Evolutionary conservation across 1,140 invertebrate species (phyloP), one percentile per base, ranked within the genome.

Genomic region (Drosophila subpulchrella): DNA sequence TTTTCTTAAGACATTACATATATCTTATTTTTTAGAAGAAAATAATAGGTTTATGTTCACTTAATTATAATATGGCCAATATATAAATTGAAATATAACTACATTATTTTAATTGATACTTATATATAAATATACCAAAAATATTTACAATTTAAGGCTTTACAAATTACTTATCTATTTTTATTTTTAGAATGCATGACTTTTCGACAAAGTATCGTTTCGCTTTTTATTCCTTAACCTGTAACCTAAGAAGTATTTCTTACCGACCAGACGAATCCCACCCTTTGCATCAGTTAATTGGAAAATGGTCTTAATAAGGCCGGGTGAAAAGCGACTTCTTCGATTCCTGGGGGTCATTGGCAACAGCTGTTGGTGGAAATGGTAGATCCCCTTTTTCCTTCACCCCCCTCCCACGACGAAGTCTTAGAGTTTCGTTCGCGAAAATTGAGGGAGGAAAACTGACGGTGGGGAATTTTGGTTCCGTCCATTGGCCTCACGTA

Each of bases 391-490:
- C 42, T 11, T 3, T 4, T 46, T 2, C 20, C 20, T 2, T 15
- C 20, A 10, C 8, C 34, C 42, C 12, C 32, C 6, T 38, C 30
- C 0, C 38, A 0, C 62, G 53, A 70, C 79, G 83, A 86, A 86
- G 79, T 82, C 75, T 76, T 86, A 88, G 78, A 62, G 83, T 84
- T 86, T 78, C 71, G 70, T 55, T 60, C 55, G 36, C 34, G 15
- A 42, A 8, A 17, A 44, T 2, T 7, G 15, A 30, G 24, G 24
- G 17, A 34, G 59, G 54, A 24, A 47, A 38, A 38, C 3, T 30
- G 12, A 54, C 11, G 10, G 4, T 2, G 24, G 47, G 15, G 30
- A 38, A 30, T n/a, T n/a, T 57, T 27, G 27, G 27, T 51, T 20
- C 47, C 15, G 51, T 50, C 34, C 44, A 61, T 44, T 81, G 75